Conservation (phyloP, 2,888 invertebrate genomes). For the Agrochola lychnidis region DNA sequence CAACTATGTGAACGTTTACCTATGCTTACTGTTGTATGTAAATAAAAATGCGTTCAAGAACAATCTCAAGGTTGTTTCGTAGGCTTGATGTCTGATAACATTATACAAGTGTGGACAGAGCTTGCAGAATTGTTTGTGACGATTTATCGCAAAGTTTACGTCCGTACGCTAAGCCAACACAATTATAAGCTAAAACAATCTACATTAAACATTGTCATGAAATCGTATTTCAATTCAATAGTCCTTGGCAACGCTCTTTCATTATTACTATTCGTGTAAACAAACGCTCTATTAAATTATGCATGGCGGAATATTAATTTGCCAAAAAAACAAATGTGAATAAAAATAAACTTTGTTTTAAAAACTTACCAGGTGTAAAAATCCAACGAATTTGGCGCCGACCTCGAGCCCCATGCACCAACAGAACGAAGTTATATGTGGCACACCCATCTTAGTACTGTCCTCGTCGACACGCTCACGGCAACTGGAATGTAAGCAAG, state of each 20-base stretch:
- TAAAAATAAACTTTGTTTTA: slow-evolving; percentile 4
- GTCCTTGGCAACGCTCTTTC: slow-evolving; percentile 16
- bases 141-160: slow-evolving; percentile 26
- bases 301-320: background rate
- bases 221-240: background rate
- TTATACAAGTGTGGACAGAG: background rate
- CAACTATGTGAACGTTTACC: background rate
- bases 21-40: background rate
- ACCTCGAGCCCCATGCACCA: slow-evolving; percentile 85
- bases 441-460: slow-evolving; percentile 77
- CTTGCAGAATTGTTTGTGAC: background rate
- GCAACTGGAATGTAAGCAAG: slow-evolving; percentile 67
- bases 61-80: slow-evolving; percentile 43
- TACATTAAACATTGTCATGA: background rate
- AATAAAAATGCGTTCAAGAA: background rate
- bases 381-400: slow-evolving; percentile 79
- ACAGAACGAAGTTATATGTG: slow-evolving; percentile 84
- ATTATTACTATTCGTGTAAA: slow-evolving; percentile 21
- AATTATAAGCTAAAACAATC: slow-evolving; percentile 3
- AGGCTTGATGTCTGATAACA: slow-evolving; percentile 13
- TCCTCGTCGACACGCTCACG: slow-evolving; percentile 60
- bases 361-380: slow-evolving; percentile 79
- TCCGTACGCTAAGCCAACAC: background rate
- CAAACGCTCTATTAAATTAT: slow-evolving; percentile 25
- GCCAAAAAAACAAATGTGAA: background rate